A percentile compares a stretch with the other conserved stretches of the same genome.
phyloP scores from a whole-genome alignment of 2,113 vertebrate species.

The Corapipo altera region DNA sequence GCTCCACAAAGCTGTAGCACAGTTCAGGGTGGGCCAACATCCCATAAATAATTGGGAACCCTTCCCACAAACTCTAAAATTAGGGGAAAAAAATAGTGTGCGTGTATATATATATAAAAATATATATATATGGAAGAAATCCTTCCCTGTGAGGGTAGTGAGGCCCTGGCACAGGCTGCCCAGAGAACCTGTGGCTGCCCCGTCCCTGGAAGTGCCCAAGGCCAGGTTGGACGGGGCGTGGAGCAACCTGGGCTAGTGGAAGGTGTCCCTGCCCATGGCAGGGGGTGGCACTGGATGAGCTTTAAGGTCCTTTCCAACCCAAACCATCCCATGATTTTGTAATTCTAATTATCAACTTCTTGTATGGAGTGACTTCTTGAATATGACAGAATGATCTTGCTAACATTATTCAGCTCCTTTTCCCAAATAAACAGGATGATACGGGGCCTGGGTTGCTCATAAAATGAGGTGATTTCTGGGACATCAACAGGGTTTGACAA shows the following conservation, averaged over 20 bases:
- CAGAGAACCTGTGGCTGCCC: neutral
- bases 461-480: neutral
- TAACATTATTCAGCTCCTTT: neutral
- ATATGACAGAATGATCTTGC: neutral
- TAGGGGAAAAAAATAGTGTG: neutral
- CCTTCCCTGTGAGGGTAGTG: fast-evolving
- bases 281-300: fast-evolving
- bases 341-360: neutral
- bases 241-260: fast-evolving
- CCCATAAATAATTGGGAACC: neutral
- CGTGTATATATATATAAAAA: neutral
- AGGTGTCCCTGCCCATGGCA: neutral
- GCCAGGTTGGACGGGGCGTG: fast-evolving
- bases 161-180: neutral
- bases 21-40: neutral
- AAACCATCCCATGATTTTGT: neutral
- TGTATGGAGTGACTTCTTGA: fast-evolving
- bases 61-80: neutral
- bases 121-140: neutral
- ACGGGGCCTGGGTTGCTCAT: fast-evolving
- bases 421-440: neutral
- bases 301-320: neutral
- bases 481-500: neutral
- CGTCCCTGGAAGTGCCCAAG: neutral
- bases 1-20: neutral